Base-by-base conservation (phyloP, 2,888 invertebrate genomes). In the Drosophila cyrtoloma region DNA sequence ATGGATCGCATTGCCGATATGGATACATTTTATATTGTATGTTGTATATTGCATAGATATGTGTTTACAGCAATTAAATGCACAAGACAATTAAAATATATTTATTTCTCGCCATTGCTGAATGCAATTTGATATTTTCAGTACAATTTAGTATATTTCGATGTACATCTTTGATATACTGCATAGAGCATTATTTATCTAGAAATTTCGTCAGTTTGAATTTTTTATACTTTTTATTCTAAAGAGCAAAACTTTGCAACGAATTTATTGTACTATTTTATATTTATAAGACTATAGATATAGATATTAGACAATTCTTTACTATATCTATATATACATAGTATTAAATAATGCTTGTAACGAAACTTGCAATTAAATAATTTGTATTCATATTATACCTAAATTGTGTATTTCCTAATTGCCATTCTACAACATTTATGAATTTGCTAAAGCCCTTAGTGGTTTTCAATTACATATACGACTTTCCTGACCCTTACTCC, bases 51-150 rank as follows among this genome's bases (percentile, higher is more conserved):
- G n/a, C 5, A 42, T 44, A 19, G 3, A 5, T 42, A 5, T 42
- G 42, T 26, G 9, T 60, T 9, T 14, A 33, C 4, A 26, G 19
- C 71, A 71, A 69, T 71, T 58, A 71, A 68, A n/a, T 68, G 32
- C 26, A 9, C 47, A 26, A 47, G 47, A 26, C 47, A 2, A 47
- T 47, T 47, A 47, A 26, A 26, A 16, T 9, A 26, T 26, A 47
- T 47, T 5, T 53, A 6, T 12, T 61, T 61, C 7, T 10, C 28
- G 33, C 52, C 28, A 52, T 35, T 52, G 6, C n/a, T 19, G n/a
- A 51, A 51, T 35, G 14, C 44, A 44, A 32, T 26, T 50, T 26
- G 33, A 32, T 59, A 59, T 19, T 33, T 26, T 22, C n/a, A 16
- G 60, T 4, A 5, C 7, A 26, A 26, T 16, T 47, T 26, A 26